Evolutionary conservation across 1,140 invertebrate species (phyloP).

Genomic region (Habropoda laboriosa): DNA sequence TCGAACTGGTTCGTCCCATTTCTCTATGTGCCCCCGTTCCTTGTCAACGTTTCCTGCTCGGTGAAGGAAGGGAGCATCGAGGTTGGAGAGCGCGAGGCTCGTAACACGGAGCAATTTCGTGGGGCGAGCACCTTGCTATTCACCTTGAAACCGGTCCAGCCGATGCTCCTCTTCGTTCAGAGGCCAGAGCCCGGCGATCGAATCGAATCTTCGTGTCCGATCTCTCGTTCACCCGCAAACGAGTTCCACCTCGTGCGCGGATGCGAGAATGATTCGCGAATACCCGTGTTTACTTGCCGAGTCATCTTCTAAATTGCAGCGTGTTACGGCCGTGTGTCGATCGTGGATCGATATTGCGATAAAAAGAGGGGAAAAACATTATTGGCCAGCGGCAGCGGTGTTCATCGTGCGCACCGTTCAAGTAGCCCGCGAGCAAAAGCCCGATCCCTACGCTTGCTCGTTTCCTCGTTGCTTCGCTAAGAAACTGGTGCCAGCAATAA

Average conservation of each 20-base stretch:
- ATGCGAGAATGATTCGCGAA: conserved; percentile 64
- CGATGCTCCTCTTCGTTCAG: conserved; percentile 39
- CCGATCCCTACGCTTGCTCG: background rate
- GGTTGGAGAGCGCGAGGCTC: conserved; percentile 19
- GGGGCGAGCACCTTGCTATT: conserved; percentile 61
- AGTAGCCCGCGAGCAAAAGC: conserved; percentile 39
- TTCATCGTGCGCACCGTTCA: conserved; percentile 38
- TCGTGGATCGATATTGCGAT: conserved; percentile 53
- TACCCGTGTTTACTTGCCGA: conserved; percentile 65
- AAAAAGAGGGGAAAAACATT: conserved; percentile 54
- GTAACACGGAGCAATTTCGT: conserved; percentile 60
- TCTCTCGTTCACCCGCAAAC: conserved; percentile 64
- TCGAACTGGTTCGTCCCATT: background rate
- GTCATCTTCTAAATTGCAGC: conserved; percentile 68
- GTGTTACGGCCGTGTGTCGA: conserved; percentile 63
- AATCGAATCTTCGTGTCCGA: conserved; percentile 66
- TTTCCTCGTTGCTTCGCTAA: background rate
- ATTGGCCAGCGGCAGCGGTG: conserved; percentile 38
- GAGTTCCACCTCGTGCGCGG: conserved; percentile 58
- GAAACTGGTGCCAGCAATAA: background rate
- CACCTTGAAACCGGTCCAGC: conserved; percentile 64
- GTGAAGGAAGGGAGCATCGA: no score
- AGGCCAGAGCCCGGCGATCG: conserved; percentile 44
- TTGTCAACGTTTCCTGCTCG: conserved; percentile 21
- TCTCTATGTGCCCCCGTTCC: conserved; percentile 11